Conservation (phyloP, 2,113 vertebrate species). For the Microcebus lehilahytsara region DNA sequence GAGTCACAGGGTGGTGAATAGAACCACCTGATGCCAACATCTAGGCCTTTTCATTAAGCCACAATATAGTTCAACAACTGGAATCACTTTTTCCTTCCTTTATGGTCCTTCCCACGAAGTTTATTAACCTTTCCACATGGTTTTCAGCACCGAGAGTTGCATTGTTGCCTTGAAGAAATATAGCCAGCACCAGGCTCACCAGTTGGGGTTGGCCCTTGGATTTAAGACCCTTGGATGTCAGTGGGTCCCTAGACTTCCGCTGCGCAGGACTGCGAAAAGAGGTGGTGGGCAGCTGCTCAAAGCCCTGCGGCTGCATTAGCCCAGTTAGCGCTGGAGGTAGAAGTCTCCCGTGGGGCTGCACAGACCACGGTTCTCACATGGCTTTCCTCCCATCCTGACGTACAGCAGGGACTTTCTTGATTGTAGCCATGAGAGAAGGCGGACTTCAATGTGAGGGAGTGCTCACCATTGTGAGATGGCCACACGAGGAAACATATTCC, state of each 20-base stretch:
- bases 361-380: not conserved
- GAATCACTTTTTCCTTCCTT: not conserved
- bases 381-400: not conserved
- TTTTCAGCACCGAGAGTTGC: not conserved
- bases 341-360: not conserved
- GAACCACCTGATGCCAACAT: not conserved
- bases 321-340: not conserved
- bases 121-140: not conserved
- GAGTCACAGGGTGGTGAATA: not conserved
- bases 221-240: not conserved
- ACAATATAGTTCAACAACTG: not conserved
- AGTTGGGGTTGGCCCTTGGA: not conserved
- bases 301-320: not conserved
- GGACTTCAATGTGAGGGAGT: not conserved
- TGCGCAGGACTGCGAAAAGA: not conserved
- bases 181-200: not conserved
- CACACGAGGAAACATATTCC: not conserved
- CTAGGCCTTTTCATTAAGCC: not conserved
- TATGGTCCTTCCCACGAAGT: not conserved
- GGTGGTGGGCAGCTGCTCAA: not conserved
- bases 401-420: not conserved
- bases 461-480: not conserved
- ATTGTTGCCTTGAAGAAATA: not conserved
- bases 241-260: not conserved
- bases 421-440: not conserved